Evolutionary conservation across 2,888 invertebrate genomes (phyloP).

Genomic region (Sphecodes monilicornis): DNA sequence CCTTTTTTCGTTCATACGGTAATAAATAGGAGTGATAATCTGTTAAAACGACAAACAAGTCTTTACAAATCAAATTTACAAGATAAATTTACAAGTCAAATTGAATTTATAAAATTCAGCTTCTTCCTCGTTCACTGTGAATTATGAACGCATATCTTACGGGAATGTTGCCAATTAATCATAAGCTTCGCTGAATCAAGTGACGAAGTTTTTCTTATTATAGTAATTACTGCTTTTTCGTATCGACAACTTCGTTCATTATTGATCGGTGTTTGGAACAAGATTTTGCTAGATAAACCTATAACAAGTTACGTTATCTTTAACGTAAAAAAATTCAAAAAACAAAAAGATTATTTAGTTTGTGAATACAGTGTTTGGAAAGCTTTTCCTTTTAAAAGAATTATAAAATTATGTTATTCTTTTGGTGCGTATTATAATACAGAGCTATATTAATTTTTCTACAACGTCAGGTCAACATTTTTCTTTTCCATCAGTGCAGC

Average conservation of each 20-base stretch:
- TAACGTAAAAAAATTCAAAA: too few species aligned
- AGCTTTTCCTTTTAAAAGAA: too few species aligned
- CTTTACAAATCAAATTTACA: neutral
- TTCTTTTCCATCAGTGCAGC: too few species aligned
- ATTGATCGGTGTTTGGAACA: neutral
- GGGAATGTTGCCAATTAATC: neutral
- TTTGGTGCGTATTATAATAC: too few species aligned
- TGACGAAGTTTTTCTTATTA: neutral
- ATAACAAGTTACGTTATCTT: too few species aligned
- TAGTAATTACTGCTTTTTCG: neutral
- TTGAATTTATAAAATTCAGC: neutral
- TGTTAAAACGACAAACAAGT: neutral
- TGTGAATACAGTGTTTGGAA: too few species aligned
- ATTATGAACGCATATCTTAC: neutral
- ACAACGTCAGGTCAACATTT: too few species aligned
- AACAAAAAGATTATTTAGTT: too few species aligned
- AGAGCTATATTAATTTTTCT: too few species aligned
- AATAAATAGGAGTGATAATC: neutral
- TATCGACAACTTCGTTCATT: neutral
- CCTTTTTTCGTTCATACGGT: neutral
- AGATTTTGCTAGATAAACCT: neutral
- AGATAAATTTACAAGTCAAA: neutral
- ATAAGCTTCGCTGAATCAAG: neutral
- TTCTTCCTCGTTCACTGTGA: neutral
- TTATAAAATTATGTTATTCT: too few species aligned